A percentile compares a stretch with the other conserved stretches of the same genome.
Evolutionary conservation across 1,140 invertebrate genomes (phyloP).

Genomic region (Melipona quadrifasciata): DNA sequence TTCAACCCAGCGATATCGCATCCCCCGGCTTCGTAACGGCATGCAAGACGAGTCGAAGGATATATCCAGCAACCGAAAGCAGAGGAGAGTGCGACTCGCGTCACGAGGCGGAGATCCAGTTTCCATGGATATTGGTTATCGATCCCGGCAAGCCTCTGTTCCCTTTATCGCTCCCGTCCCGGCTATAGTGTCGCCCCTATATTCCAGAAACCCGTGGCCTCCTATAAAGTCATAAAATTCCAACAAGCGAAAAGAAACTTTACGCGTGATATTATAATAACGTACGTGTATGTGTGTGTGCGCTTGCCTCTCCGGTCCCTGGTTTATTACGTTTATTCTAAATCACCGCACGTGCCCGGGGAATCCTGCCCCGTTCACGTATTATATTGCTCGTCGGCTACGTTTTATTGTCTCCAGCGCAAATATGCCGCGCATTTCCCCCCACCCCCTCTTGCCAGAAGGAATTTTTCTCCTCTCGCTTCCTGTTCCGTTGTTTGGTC

Average conservation of each 20-base stretch:
- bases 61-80: background rate
- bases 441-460: too few species aligned
- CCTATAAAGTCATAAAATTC: conserved; percentile 30
- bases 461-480: background rate
- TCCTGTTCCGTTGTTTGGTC: background rate
- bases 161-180: conserved; percentile 28
- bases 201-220: background rate
- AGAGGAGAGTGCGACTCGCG: background rate
- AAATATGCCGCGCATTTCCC: background rate
- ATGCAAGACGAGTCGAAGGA: conserved; percentile 10
- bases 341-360: conserved; percentile 20
- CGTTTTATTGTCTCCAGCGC: background rate
- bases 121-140: conserved; percentile 68
- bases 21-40: too few species aligned
- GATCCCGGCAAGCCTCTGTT: conserved; percentile 30
- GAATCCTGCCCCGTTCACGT: background rate
- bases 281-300: background rate
- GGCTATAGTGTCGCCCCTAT: background rate
- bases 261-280: conserved; percentile 33
- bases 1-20: background rate
- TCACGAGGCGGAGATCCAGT: conserved; percentile 46
- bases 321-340: conserved; percentile 9
- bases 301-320: too few species aligned
- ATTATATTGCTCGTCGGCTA: background rate
- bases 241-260: conserved; percentile 15